Conservation (phyloP, 2,888 invertebrate species). For the Mimas tiliae region DNA sequence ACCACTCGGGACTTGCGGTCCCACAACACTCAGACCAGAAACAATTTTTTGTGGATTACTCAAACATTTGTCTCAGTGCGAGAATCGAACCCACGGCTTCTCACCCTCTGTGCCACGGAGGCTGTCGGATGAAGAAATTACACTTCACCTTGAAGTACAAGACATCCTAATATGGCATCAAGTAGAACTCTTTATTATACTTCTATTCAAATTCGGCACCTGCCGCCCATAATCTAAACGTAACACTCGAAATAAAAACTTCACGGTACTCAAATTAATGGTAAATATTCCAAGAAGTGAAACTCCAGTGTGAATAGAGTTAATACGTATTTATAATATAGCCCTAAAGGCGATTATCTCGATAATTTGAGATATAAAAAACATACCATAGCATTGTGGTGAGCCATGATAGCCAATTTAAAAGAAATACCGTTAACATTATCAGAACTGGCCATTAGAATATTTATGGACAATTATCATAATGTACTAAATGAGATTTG, state of each 20-base stretch:
- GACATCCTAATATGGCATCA: no score
- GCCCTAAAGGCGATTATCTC: conserved; percentile 32
- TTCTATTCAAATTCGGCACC: background rate
- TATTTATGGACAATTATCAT: conserved; percentile 49
- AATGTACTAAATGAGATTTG: conserved; percentile 40
- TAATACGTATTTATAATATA: conserved; percentile 19
- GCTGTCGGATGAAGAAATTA: no score
- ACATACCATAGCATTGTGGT: conserved; percentile 37
- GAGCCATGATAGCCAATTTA: conserved; percentile 35
- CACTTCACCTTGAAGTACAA: no score
- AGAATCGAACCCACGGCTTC: no score
- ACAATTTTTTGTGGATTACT: no score
- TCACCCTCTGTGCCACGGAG: no score
- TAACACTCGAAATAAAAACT: background rate
- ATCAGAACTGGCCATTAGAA: conserved; percentile 44
- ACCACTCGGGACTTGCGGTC: no score
- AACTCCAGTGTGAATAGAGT: background rate
- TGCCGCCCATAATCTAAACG: background rate
- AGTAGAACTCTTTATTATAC: conserved; percentile 36
- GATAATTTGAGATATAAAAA: conserved; percentile 35
- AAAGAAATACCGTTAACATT: conserved; percentile 43
- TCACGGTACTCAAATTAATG: conserved; percentile 7
- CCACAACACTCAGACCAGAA: no score
- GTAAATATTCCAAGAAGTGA: background rate
- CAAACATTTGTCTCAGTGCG: no score